Conservation (phyloP, 2,888 invertebrate genomes). For the Apomyelois bistriatella region DNA sequence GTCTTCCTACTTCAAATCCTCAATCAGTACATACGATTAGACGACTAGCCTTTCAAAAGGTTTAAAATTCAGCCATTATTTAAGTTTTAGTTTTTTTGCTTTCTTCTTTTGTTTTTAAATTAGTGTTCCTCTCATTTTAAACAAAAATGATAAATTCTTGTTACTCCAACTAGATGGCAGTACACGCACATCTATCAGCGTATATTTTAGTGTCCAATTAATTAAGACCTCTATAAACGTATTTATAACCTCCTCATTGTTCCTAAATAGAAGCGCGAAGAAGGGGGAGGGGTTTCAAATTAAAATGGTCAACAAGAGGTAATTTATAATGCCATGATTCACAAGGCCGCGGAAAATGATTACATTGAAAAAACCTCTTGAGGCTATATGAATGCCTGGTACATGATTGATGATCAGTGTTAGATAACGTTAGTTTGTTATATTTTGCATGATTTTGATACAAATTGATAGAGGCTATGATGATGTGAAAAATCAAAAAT, state of each 20-base stretch:
- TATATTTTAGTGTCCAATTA: neutral
- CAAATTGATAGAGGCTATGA: too few species aligned
- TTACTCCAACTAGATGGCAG: conserved; percentile 7
- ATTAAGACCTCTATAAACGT: neutral
- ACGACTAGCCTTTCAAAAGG: too few species aligned
- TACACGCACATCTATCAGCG: neutral
- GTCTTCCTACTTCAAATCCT: too few species aligned
- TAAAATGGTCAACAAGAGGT: conserved; percentile 23
- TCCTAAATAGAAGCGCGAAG: neutral
- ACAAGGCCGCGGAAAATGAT: conserved; percentile 39
- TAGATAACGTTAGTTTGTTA: conserved; percentile 25
- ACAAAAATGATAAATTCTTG: neutral
- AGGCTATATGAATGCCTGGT: conserved; percentile 35
- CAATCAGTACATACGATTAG: too few species aligned
- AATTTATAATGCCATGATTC: conserved; percentile 36
- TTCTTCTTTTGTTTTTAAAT: too few species aligned
- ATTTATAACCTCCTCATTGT: neutral
- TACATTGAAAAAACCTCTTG: conserved; percentile 28
- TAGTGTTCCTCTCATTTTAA: neutral
- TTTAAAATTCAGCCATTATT: too few species aligned
- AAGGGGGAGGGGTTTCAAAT: conserved; percentile 20
- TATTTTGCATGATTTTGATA: neutral
- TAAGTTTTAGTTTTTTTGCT: too few species aligned
- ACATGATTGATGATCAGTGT: conserved; percentile 39
- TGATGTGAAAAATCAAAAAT: conserved; percentile 18